Base-by-base conservation (phyloP, 1,140 invertebrate species). In the Pseudoatta argentina region DNA sequence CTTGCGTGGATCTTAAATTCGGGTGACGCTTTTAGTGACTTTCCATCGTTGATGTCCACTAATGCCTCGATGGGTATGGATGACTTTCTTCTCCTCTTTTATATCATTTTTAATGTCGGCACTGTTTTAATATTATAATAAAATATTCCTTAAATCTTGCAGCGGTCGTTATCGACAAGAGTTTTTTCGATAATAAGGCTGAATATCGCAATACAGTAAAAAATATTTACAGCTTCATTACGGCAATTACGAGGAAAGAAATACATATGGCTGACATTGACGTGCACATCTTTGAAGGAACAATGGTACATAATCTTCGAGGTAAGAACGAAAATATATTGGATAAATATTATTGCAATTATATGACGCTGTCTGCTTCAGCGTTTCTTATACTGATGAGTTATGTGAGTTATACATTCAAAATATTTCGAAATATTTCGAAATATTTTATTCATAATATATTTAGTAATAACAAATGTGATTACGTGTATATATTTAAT, bases 41-140 rank as follows among this genome's bases (percentile, higher is more conserved):
- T 97, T 94, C 97, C 97, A 6, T 97, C 97, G 0, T 94, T 97
- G 77, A 95, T 97, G 0, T 96, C 96, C 30, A 95, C 96, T 8
- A 97, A 97, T 94, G 97, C 96, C 7, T 96, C 97, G 12, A 95
- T 97, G 92, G 97, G 97, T 97, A 95, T 93, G 94, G 85, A 63
- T 76, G 3, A 75, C 82, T 88, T 76, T 88, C 30, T 76, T 67
- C 18, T 21, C 69, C 30, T 21, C 5, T 12, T n/a, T 14, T 1
- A 73, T 8, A 55, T 39, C 18, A 59, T 10, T 4, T 30, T 69
- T 73, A 21, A 53, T 81, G 12, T 61, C 14, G 7, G 7, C 12
- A n/a, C 5, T 78, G 63, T 21, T 34, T 48, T 66, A 30, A 30
- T 34, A 16, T 61, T n/a, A 59, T 39, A 55, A 53, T 48, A 24